These are phyloP conservation scores for Subacronicta megacephala DNA, from an alignment of 2,888 invertebrate species.

Conservation along the genomic window DNA sequence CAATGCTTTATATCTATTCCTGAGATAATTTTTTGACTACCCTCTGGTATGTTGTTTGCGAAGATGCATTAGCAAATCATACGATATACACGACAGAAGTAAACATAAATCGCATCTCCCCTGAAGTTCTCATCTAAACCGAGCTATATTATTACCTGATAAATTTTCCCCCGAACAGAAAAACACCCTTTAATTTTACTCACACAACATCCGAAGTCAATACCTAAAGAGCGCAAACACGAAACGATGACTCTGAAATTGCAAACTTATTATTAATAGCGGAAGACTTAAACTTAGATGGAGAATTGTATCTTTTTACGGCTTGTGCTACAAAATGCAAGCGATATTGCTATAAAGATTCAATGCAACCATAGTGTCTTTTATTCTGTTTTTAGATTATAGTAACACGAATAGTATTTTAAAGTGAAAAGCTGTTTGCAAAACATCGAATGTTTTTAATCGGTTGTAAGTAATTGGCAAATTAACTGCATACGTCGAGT, in stretches of 20 bases:
- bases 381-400: slow-evolving; percentile 68
- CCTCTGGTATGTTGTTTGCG: slow-evolving; percentile 56
- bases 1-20: slow-evolving; percentile 24
- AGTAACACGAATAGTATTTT: slow-evolving; percentile 58
- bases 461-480: slow-evolving; percentile 25
- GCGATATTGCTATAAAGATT: slow-evolving; percentile 70
- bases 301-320: background rate
- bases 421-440: slow-evolving; percentile 49
- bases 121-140: slow-evolving; percentile 75
- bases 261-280: fast-evolving
- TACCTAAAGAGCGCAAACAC: slow-evolving; percentile 28
- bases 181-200: slow-evolving; percentile 80
- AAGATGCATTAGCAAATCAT: slow-evolving; percentile 66
- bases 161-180: slow-evolving; percentile 77
- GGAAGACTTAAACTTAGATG: slow-evolving; percentile 9
- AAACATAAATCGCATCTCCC: slow-evolving; percentile 71
- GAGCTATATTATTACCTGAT: slow-evolving; percentile 79
- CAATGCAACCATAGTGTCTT: slow-evolving; percentile 69
- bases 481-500: slow-evolving; percentile 37
- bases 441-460: slow-evolving; percentile 45
- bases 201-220: slow-evolving; percentile 54
- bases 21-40: slow-evolving; percentile 37
- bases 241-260: background rate
- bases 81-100: slow-evolving; percentile 62
- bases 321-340: slow-evolving; percentile 23